Evolutionary conservation across 2,113 vertebrate species (phyloP).

Genomic region (Myiopsitta monachus): DNA sequence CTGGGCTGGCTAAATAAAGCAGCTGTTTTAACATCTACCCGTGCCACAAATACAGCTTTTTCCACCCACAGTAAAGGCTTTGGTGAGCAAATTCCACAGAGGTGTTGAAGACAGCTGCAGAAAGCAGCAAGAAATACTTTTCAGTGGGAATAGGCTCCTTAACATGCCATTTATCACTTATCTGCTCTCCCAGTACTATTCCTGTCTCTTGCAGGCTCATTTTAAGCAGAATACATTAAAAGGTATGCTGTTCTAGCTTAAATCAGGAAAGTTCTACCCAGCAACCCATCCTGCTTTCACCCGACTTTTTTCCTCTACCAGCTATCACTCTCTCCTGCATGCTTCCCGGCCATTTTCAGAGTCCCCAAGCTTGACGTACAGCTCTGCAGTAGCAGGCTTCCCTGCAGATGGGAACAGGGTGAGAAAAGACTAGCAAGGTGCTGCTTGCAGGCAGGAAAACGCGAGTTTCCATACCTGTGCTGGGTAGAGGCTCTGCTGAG

Average conservation of each 20-base stretch:
- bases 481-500: neutral
- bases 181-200: neutral
- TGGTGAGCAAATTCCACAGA: neutral
- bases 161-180: neutral
- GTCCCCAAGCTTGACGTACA: accelerated
- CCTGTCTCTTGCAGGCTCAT: neutral
- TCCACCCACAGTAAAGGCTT: neutral
- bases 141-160: neutral
- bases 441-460: neutral
- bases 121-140: neutral
- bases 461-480: accelerated
- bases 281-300: neutral
- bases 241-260: neutral
- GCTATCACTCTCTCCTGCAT: neutral
- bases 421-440: neutral
- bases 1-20: neutral
- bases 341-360: neutral
- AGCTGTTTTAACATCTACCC: slow-evolving; percentile 7
- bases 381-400: neutral
- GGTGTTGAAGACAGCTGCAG: neutral
- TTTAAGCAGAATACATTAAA: neutral
- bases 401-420: accelerated
- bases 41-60: neutral
- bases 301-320: neutral
- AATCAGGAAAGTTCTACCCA: neutral